Evolutionary conservation across 2,797 vertebrate species (phyloP), one percentile per base, ranked within the genome.

Genomic region (Limosa lapponica): DNA sequence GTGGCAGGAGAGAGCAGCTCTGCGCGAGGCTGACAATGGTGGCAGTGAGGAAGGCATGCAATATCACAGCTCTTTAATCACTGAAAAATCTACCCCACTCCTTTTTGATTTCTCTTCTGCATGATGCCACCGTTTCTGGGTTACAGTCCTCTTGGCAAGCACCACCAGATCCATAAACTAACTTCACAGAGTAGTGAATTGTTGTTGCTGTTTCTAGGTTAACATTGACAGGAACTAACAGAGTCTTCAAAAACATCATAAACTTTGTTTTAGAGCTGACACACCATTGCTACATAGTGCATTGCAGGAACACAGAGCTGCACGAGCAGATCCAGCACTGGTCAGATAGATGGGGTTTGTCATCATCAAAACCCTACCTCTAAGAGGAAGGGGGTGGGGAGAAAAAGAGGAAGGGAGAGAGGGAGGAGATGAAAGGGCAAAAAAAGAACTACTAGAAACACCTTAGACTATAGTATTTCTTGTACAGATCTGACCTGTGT

Each of bases 221-320:
- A 93, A 92, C 81, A 57, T 37, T 67, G 93, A 90, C 93, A 96
- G 83, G 81, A 96, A 89, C 93, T 89, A 92, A 96, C 23, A 90
- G 81, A 95, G 90, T 92, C 92, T 96, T 97, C 92, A 87, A 77
- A 96, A 96, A 83, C 81, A 87, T 89, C 73, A 87, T 87, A 94
- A 96, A 93, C 95, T 82, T 91, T 71, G 88, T 74, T 96, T 90
- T 41, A 57, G 65, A 87, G 88, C 54, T 94, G 96, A 95, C 91
- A 94, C 16, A 9, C 82, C 86, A 64, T 84, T 90, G 73, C 83
- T 93, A 79, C 81, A 71, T 4, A 58, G 59, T 24, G 48, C 75
- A 51, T 2, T 74, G 81, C 49, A 66, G 85, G 51, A 95, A 49
- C 89, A 75, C 41, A 30, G 62, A 91, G 87, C 85, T 80, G 57